Base-by-base conservation (phyloP, 2,888 invertebrate genomes). In the Agrypnus murinus region DNA sequence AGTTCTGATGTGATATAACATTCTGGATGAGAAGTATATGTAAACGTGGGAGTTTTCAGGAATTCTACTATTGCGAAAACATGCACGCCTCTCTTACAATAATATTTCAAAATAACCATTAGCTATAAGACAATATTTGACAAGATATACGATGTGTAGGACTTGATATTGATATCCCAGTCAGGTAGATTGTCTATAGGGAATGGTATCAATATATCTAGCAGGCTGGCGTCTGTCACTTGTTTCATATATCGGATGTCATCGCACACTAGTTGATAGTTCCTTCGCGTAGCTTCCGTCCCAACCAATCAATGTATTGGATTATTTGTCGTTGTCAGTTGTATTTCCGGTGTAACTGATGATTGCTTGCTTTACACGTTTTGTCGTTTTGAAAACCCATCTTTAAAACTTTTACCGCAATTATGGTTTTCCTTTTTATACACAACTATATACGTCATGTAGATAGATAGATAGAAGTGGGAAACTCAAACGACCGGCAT, bases 91-190 rank as follows among this genome's bases (percentile, higher is more conserved):
- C 43, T 12, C 32, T 40, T 19, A 38, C 78, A 81, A 81, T 81
- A 80, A 82, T 82, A 81, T 81, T 81, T 82, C 82, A 82, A 79
- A 80, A 79, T 79, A 81, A 78, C 81, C 81, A 82, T 82, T 82
- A 81, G 80, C 77, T 71, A 77, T 74, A 77, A 74, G 80, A 81
- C 80, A 80, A 81, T 79, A 81, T 82, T 81, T 80, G 82, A 82
- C 82, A 82, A 80, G 82, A 82, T 78, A 76, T 79, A 82, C 80
- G 81, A 81, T 80, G 81, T 81, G 81, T 80, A 79, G 75, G 78
- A 73, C 65, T 77, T 77, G 75, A 77, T 81, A 82, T 82, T 82
- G 82, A 82, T 82, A 82, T 77, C 78, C 81, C 75, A 81, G 82
- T 82, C 82, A 82, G 82, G 82, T 82, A 81, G 75, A 65, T 69